Base-by-base conservation (phyloP, 2,888 invertebrate species). In the Formica aserva region DNA sequence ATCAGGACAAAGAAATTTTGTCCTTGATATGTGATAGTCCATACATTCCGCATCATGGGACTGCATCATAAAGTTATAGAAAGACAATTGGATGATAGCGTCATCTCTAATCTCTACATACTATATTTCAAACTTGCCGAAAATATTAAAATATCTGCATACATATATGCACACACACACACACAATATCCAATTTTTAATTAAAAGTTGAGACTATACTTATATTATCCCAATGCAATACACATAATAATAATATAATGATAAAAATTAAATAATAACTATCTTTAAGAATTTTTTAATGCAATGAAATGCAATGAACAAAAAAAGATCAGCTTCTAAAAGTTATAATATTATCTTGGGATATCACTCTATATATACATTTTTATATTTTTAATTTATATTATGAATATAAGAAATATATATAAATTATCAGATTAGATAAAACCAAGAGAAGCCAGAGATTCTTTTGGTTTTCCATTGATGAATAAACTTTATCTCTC, bases 311-410 rank as follows among this genome's bases (percentile, higher is more conserved):
- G 18, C 18, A 48, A 48, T 48, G 2, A 45, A 18, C 6, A 18
- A 48, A 48, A 6, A 26, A 26, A 26, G 1, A 45, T 45, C 15
- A 48, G 18, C 48, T 48, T 18, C 18, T 48, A 48, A 48, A 26
- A 48, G 18, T 48, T 48, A 48, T 45, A 13, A 13, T 15, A 15
- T 38, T 18, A 18, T 18, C 5, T 45, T 45, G 5, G 4, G 45
- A 5, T 15, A 45, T 45, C 1, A 45, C 45, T 45, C 45, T 26
- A 26, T 26, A 22, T 45, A 45, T 5, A 45, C 1, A 48, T 48
- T n/a, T 52, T 52, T 52, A 52, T 52, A 52, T 52, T n/a, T 52
- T 52, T n/a, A n/a, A 52, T 52, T n/a, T 52, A 52, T 52, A 52
- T 52, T 52, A n/a, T 52, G 1, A n/a, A 52, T 52, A 2, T 52